These are phyloP conservation scores for Erebia epiphron DNA, from an alignment of 2,888 invertebrate species.

Conservation along the genomic window DNA sequence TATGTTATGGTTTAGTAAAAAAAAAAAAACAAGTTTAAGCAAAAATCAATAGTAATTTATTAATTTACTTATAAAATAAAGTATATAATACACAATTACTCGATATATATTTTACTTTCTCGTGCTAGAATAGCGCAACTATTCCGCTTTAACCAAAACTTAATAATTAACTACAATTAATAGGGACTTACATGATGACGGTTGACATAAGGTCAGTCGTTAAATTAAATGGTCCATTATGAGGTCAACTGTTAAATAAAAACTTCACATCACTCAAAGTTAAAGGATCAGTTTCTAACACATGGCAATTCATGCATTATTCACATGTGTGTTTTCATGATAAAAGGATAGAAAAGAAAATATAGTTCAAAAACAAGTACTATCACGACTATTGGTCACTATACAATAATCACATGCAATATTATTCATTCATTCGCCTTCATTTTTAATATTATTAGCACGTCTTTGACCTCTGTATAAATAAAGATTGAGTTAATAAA, in stretches of 20 bases:
- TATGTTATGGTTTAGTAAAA: neutral
- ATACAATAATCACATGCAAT: neutral
- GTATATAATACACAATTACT: slow-evolving; percentile 34
- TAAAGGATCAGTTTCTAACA: neutral
- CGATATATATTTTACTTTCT: slow-evolving; percentile 20
- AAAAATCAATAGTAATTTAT: slow-evolving; percentile 41
- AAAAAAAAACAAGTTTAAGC: slow-evolving; percentile 32
- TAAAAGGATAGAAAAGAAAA: neutral
- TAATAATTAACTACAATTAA: slow-evolving; percentile 23
- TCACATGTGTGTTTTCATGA: no score
- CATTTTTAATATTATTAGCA: neutral
- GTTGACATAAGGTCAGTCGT: slow-evolving; percentile 9
- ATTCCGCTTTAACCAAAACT: slow-evolving; percentile 11
- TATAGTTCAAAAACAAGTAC: neutral
- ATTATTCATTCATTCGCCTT: neutral
- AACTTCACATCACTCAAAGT: neutral
- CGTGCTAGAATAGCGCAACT: slow-evolving; percentile 17
- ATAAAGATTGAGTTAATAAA: neutral
- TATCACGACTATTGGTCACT: neutral
- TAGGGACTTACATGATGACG: slow-evolving; percentile 17
- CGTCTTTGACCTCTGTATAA: neutral
- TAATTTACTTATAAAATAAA: slow-evolving; percentile 39
- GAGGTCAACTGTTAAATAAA: neutral
- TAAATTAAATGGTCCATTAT: neutral
- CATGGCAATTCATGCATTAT: neutral